phyloP scores from a whole-genome alignment of 2,888 invertebrate species.

The Tetragonisca angustula region DNA sequence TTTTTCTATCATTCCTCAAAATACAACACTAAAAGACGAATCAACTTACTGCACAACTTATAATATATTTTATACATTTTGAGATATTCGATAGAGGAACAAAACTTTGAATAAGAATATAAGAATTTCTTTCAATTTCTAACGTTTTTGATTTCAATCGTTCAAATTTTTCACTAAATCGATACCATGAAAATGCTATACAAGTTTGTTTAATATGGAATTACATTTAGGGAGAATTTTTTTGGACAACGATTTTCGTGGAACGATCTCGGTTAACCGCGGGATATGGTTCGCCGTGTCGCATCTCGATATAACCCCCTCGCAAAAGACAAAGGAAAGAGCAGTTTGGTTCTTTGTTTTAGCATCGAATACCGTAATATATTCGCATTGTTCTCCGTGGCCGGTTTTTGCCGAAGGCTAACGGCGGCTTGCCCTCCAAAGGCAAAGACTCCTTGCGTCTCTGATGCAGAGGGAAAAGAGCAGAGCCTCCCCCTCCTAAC shows the following conservation, averaged over 20 bases:
- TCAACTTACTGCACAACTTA: too few relatives aligned
- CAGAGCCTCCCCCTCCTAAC: too few relatives aligned
- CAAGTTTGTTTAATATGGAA: too few relatives aligned
- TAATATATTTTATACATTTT: too few relatives aligned
- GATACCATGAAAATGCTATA: too few relatives aligned
- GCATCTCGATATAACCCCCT: slow-evolving; percentile 39
- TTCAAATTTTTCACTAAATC: too few relatives aligned
- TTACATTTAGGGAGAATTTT: background rate
- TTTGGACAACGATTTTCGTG: slow-evolving; percentile 46
- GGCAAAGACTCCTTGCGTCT: slow-evolving; percentile 45
- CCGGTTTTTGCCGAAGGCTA: slow-evolving; percentile 68
- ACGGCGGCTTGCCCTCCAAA: slow-evolving; percentile 59
- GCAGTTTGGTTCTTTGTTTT: slow-evolving; percentile 63
- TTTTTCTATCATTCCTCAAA: too few relatives aligned
- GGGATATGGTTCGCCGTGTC: slow-evolving; percentile 35
- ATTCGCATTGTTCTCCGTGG: slow-evolving; percentile 72
- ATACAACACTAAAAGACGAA: too few relatives aligned
- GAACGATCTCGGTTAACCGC: slow-evolving; percentile 43
- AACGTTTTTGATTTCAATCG: too few relatives aligned
- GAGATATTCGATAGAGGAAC: too few relatives aligned
- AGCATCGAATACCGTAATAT: slow-evolving; percentile 71
- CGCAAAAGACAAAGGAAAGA: slow-evolving; percentile 60
- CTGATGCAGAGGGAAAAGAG: slow-evolving; percentile 44
- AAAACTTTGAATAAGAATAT: too few relatives aligned
- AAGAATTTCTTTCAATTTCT: too few relatives aligned